Conservation (phyloP, 2,797 vertebrate species). For the Rhynchotus rufescens region DNA sequence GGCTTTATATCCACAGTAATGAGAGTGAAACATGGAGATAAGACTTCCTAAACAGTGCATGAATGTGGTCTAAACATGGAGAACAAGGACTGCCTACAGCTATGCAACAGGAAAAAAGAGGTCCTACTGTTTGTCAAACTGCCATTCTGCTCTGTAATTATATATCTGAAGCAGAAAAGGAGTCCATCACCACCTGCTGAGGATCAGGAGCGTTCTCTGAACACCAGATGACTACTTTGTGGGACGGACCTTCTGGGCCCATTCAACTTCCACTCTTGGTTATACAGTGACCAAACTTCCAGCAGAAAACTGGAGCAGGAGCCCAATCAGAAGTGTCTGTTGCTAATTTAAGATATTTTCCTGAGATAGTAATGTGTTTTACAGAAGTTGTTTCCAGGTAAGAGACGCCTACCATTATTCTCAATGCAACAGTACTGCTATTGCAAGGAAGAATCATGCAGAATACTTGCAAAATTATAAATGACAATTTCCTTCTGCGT, state of each 20-base stretch:
- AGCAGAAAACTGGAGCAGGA: not conserved
- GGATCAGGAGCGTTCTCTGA: not conserved
- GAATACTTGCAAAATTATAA: not conserved
- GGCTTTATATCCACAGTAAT: not conserved
- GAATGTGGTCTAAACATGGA: not conserved
- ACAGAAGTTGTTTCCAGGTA: not conserved
- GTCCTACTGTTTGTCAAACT: not conserved
- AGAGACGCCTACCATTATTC: not conserved
- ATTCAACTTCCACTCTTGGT: not conserved
- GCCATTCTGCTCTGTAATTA: not conserved
- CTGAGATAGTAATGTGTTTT: not conserved
- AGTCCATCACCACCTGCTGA: not conserved
- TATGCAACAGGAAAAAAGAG: not conserved
- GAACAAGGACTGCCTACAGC: not conserved
- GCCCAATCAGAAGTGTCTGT: not conserved
- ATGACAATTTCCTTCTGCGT: not conserved
- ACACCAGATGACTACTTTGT: not conserved
- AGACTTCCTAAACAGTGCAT: not conserved
- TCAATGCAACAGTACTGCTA: not conserved
- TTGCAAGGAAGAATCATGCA: not conserved
- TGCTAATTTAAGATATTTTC: not conserved
- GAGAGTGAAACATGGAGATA: not conserved
- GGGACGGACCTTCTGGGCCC: not conserved
- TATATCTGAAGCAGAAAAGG: not conserved
- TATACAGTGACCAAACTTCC: not conserved